Percentiles rank a stretch among this genome's conserved stretches.
These are phyloP conservation scores for Synanceia verrucosa DNA, from an alignment of 2,797 vertebrate genomes.

Conservation along the genomic window DNA sequence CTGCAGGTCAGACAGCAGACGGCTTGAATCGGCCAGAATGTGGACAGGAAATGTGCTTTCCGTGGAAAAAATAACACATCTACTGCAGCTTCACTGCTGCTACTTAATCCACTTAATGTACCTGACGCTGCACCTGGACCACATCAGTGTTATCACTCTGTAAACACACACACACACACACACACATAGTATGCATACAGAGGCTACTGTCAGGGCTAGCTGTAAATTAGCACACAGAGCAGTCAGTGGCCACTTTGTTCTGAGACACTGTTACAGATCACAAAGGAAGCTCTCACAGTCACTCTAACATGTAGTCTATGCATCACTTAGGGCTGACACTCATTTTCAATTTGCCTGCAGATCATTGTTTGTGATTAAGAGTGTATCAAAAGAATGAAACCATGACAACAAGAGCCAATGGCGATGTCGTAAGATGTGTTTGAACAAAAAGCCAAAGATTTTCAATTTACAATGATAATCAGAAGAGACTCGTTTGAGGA, in stretches of 20 bases:
- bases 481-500: background rate
- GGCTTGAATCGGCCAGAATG: slow-evolving; percentile 9
- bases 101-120: slow-evolving; percentile 34
- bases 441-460: background rate
- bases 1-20: slow-evolving; percentile 11
- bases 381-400: background rate
- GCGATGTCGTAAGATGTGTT: background rate
- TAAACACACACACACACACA: background rate
- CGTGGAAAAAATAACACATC: background rate
- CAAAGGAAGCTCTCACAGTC: no score
- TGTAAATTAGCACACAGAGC: slow-evolving; percentile 55
- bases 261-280: no score
- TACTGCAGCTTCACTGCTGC: background rate
- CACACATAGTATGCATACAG: no score
- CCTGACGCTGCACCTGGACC: slow-evolving; percentile 33
- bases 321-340: background rate
- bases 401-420: background rate
- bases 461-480: background rate
- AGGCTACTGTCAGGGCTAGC: no score
- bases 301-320: background rate
- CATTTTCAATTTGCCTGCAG: background rate
- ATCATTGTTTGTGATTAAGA: background rate
- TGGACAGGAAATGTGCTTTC: slow-evolving; percentile 9
- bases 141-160: slow-evolving; percentile 41
- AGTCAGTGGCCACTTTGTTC: slow-evolving; percentile 29